A percentile compares a stretch with the other conserved stretches of the same genome.
phyloP scores from a whole-genome alignment of 2,888 invertebrate genomes.

The Acleris literana region DNA sequence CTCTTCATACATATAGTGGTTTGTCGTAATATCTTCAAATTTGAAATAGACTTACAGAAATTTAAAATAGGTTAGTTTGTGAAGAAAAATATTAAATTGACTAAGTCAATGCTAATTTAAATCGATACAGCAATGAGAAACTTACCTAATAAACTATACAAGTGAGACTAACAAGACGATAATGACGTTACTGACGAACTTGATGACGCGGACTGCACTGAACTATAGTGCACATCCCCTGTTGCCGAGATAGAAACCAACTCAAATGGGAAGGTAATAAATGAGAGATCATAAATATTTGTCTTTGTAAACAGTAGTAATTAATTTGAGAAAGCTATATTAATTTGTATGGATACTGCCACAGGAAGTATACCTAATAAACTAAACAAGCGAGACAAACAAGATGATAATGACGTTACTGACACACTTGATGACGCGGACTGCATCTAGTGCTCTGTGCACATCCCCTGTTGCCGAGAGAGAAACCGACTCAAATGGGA shows the following conservation, averaged over 20 bases:
- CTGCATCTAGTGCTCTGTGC: slow-evolving; percentile 14
- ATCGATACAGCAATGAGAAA: too few species aligned
- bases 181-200: slow-evolving; percentile 17
- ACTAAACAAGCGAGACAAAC: neutral
- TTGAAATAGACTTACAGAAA: too few species aligned
- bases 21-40: too few species aligned
- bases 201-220: slow-evolving; percentile 4
- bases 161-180: neutral
- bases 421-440: slow-evolving; percentile 12
- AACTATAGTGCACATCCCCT: slow-evolving; percentile 10
- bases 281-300: slow-evolving; percentile 27
- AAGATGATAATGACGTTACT: slow-evolving; percentile 15
- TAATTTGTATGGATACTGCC: too few species aligned
- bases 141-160: too few species aligned
- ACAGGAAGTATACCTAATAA: too few species aligned
- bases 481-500: slow-evolving; percentile 17
- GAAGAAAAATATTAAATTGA: too few species aligned
- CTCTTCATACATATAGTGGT: too few species aligned
- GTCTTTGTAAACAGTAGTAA: too few species aligned
- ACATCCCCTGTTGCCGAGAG: slow-evolving; percentile 9
- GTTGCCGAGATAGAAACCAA: slow-evolving; percentile 11
- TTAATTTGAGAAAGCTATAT: too few species aligned
- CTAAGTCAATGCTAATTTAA: neutral
- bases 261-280: slow-evolving; percentile 10
- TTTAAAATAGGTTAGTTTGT: too few species aligned